Conservation (phyloP, 2,113 vertebrate genomes). For the Dromiciops gliroides region DNA sequence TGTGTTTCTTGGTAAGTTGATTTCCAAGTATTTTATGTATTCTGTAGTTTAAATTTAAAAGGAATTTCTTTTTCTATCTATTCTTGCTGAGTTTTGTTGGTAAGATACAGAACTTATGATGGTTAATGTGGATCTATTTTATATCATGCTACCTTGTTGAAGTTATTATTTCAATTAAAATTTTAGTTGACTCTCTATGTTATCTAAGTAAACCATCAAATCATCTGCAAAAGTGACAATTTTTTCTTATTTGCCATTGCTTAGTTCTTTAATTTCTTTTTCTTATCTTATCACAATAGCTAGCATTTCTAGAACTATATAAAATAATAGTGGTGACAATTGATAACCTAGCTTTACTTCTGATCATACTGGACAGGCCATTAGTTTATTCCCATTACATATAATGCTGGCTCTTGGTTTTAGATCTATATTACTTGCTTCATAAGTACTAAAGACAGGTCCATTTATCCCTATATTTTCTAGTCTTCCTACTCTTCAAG, state of each 20-base stretch:
- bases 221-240: not conserved
- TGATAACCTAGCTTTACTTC: not conserved
- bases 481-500: not conserved
- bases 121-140: not conserved
- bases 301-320: not conserved
- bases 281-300: not conserved
- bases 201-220: not conserved
- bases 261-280: not conserved
- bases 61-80: not conserved
- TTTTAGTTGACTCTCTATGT: not conserved
- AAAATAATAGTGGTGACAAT: not conserved
- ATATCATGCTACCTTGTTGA: not conserved
- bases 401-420: not conserved
- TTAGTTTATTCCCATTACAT: not conserved
- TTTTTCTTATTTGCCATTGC: not conserved
- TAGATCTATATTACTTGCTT: not conserved
- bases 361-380: not conserved
- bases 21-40: not conserved
- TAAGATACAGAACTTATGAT: not conserved
- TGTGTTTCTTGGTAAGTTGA: not conserved
- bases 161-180: not conserved
- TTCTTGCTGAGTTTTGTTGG: not conserved
- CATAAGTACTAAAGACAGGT: not conserved
- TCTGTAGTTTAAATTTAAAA: not conserved
- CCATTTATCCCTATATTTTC: not conserved